phyloP scores from a whole-genome alignment of 2,113 vertebrate genomes.

The Mugil cephalus region DNA sequence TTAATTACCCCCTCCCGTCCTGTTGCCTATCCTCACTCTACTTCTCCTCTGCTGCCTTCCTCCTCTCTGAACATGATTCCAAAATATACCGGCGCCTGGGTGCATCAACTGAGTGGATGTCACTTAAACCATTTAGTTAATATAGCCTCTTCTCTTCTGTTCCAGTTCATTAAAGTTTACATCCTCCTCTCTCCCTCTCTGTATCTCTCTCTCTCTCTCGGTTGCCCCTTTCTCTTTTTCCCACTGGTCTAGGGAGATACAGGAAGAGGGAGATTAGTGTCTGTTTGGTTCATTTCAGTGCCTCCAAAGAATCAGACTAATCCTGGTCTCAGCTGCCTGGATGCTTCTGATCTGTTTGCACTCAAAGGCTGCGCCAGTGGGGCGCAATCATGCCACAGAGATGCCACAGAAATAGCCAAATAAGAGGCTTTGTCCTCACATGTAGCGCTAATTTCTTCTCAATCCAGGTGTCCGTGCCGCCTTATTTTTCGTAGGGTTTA shows the following conservation, averaged over 20 bases:
- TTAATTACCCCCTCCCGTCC: conserved; percentile 6
- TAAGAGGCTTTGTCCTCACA: conserved; percentile 73
- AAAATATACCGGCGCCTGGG: conserved; percentile 3
- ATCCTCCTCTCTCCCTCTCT: neutral
- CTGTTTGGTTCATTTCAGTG: conserved; percentile 69
- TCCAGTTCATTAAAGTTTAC: conserved; percentile 52
- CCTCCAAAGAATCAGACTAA: conserved; percentile 72
- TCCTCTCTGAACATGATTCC: conserved; percentile 15
- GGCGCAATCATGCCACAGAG: conserved; percentile 48
- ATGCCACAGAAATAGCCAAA: conserved; percentile 48
- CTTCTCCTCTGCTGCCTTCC: neutral
- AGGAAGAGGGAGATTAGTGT: conserved; percentile 69
- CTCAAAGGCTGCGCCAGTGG: conserved; percentile 54
- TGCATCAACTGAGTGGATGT: conserved; percentile 23
- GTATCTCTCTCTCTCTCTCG: neutral
- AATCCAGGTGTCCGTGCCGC: conserved; percentile 60
- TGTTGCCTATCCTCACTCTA: neutral
- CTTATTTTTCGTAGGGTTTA: conserved; percentile 35
- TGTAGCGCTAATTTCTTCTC: conserved; percentile 60
- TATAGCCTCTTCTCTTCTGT: conserved; percentile 41
- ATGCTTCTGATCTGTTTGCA: conserved; percentile 60
- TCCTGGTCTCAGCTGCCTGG: conserved; percentile 68
- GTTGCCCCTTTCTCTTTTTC: neutral
- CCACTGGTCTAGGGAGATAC: conserved; percentile 56
- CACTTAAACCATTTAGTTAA: conserved; percentile 54